Percentiles rank a stretch among this genome's conserved stretches.
These are phyloP conservation scores for Aquatica leii DNA, from an alignment of 2,888 invertebrate species.

Conservation along the genomic window DNA sequence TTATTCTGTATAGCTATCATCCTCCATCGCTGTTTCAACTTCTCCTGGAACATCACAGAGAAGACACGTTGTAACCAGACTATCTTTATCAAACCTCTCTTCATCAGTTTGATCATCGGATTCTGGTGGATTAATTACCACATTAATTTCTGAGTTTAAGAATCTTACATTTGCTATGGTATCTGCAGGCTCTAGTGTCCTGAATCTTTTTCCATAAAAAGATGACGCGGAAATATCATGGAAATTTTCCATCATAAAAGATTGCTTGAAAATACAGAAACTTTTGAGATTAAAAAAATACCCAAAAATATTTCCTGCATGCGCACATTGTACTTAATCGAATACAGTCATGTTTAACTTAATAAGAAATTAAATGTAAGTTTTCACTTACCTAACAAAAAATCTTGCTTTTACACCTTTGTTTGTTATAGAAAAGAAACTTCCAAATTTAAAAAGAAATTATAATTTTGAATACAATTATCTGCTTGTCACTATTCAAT, in stretches of 20 bases:
- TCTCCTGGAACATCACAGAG: conserved; percentile 1
- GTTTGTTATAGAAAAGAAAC: too few species aligned
- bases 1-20: neutral
- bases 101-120: conserved; percentile 4
- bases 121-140: neutral
- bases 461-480: too few species aligned
- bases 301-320: too few species aligned
- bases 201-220: neutral
- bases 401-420: too few species aligned
- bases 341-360: too few species aligned
- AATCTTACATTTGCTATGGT: neutral
- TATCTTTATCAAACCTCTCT: conserved; percentile 11
- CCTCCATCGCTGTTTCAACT: neutral
- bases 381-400: too few species aligned
- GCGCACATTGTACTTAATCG: too few species aligned
- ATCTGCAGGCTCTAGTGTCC: neutral
- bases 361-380: too few species aligned
- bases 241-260: neutral
- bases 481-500: too few species aligned
- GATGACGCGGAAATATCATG: neutral
- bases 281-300: neutral
- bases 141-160: neutral
- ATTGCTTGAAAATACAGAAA: neutral
- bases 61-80: conserved; percentile 9
- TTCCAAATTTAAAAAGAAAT: too few species aligned